Base-by-base conservation (phyloP, 2,888 invertebrate genomes). In the Trissolcus japonicus region DNA sequence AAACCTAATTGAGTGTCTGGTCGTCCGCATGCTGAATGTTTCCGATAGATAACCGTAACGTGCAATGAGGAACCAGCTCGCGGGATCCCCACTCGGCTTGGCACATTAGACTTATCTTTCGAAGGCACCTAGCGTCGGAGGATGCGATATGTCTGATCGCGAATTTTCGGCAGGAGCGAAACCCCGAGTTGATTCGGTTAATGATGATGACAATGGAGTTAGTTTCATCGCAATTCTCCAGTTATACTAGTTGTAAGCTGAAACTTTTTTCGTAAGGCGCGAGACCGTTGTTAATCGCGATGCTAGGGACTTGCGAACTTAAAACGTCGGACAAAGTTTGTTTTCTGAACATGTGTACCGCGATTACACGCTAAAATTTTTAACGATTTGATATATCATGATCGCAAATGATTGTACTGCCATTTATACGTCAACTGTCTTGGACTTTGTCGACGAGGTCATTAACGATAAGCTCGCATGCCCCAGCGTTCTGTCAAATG, bases 101-200 rank as follows among this genome's bases (percentile, higher is more conserved):
- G 73, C 50, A 43, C 66, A 66, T 66, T 66, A 73, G 46, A 73
- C 72, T 73, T 66, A 66, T 73, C 73, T 73, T 56, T 50, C 61
- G 73, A 61, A 66, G 66, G 53, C 56, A 62, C 51, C 56, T 48
- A 35, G 56, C 53, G 43, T 57, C 54, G 53, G 46, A 53, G 41
- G 43, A 68, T 68, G 63, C 53, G 43, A 59, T 59, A 50, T 63
- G 66, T 66, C 17, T 51, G 62, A 54, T 68, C 48, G 50, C 29
- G 67, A 75, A 75, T 75, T 75, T 68, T 75, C 74, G 74, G 74
- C 74, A 75, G 63, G 74, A 75, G 55, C 43, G 59, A 68, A 75
- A 75, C 17, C 35, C 2, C 14, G 56, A 56, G 16, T 63, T 61
- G 59, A 46, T 69, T 69, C 41, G 55, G 63, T 72, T 54, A 7